Conservation (phyloP, 2,888 invertebrate genomes). For the Lagria hirta region DNA sequence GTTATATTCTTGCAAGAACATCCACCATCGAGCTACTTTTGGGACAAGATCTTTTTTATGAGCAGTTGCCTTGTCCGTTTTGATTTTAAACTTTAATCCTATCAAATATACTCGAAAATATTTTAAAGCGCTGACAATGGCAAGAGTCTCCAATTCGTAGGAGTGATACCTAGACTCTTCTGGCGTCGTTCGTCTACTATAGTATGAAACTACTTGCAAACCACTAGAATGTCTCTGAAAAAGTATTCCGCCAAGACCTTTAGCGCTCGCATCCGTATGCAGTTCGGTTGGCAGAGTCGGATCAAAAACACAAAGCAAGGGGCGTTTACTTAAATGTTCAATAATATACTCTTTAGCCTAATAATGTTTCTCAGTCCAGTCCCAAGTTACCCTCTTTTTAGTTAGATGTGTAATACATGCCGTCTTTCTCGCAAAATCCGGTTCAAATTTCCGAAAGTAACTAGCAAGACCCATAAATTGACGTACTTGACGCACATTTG, state of each 20-base stretch:
- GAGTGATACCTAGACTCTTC: constrained; percentile 34
- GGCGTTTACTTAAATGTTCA: too few relatives aligned
- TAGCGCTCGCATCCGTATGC: constrained; percentile 34
- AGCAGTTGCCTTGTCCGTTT: constrained; percentile 41
- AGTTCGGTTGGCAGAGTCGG: constrained; percentile 26
- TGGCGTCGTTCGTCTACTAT: constrained; percentile 30
- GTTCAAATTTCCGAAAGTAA: too few relatives aligned
- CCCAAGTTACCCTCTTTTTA: too few relatives aligned
- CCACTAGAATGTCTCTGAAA: constrained; percentile 26
- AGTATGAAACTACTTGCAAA: constrained; percentile 29
- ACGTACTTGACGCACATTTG: constrained; percentile 34
- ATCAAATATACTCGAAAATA: constrained; percentile 40
- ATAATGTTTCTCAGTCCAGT: too few relatives aligned
- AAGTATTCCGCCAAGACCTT: constrained; percentile 30
- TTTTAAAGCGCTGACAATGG: constrained; percentile 37
- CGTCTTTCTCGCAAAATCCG: too few relatives aligned
- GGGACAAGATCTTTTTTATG: constrained; percentile 39
- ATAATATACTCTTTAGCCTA: too few relatives aligned
- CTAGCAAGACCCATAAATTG: too few relatives aligned
- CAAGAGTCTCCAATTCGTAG: constrained; percentile 42
- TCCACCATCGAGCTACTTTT: constrained; percentile 41
- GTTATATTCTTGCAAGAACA: constrained; percentile 35
- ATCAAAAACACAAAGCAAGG: too few relatives aligned
- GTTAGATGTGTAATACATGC: too few relatives aligned
- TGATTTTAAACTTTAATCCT: constrained; percentile 33